phyloP scores from a whole-genome alignment of 2,888 invertebrate species.

The Sabatieria punctata region DNA sequence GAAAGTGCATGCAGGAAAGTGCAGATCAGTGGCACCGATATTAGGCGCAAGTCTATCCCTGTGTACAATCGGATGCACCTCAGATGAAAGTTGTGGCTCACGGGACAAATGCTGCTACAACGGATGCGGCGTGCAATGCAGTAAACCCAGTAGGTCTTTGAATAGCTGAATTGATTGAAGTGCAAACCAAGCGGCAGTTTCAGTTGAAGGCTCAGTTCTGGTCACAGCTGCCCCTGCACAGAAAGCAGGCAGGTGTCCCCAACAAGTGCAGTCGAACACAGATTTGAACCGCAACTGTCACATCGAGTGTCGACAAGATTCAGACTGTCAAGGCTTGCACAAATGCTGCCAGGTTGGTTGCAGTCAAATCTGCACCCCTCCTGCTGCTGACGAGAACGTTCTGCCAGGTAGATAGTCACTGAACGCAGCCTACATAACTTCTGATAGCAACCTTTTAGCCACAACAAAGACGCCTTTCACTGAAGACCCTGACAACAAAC shows the following conservation, averaged over 20 bases:
- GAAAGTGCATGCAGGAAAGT: neutral
- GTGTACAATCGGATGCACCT: neutral
- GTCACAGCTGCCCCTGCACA: neutral
- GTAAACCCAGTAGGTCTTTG: neutral
- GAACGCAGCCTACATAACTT: too few species aligned
- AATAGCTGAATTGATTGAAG: neutral
- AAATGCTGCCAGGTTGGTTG: slow-evolving; percentile 26
- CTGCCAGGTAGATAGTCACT: too few species aligned
- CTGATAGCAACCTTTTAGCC: too few species aligned
- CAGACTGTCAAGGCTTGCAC: slow-evolving; percentile 17
- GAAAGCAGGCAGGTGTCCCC: neutral
- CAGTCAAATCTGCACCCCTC: neutral
- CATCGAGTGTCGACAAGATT: slow-evolving; percentile 14
- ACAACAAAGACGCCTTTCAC: too few species aligned
- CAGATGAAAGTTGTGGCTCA: neutral
- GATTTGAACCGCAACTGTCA: neutral
- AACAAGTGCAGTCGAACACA: neutral
- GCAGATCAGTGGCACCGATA: too few species aligned
- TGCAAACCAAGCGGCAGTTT: too few species aligned
- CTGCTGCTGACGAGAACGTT: too few species aligned
- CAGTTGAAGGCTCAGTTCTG: neutral
- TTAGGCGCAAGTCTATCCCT: too few species aligned
- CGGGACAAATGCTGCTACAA: slow-evolving; percentile 2
- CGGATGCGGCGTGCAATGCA: slow-evolving; percentile 1
- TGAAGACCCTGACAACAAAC: too few species aligned